phyloP scores from a whole-genome alignment of 2,797 vertebrate genomes.

The Protosalanx chinensis region DNA sequence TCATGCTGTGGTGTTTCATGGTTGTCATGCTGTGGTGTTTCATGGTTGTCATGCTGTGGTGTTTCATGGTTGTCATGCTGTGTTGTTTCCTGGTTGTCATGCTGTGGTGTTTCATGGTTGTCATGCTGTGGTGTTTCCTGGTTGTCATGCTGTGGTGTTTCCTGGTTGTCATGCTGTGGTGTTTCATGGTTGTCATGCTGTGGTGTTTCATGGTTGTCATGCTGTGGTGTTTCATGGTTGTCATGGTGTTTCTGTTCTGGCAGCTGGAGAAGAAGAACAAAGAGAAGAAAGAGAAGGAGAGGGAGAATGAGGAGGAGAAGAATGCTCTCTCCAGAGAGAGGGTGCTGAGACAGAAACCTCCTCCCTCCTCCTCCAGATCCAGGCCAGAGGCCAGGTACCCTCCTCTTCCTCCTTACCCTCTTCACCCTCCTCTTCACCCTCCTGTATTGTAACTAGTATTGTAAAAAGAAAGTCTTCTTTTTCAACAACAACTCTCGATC shows the following conservation, averaged over 20 bases:
- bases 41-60: not conserved
- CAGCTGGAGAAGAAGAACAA: conserved; percentile 87
- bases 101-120: not conserved
- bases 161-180: not conserved
- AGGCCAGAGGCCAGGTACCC: conserved; percentile 70
- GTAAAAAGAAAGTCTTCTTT: no score
- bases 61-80: not conserved
- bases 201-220: not conserved
- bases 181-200: not conserved
- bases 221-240: not conserved
- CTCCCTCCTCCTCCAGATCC: conserved; percentile 57
- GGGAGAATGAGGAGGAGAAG: conserved; percentile 93
- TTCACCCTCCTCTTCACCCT: not conserved
- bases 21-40: not conserved
- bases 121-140: not conserved
- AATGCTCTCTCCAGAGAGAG: conserved; percentile 82
- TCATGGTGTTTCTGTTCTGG: conserved; percentile 8
- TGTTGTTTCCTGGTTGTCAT: not conserved
- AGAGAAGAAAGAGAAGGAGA: conserved; percentile 95
- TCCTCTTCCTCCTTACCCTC: not conserved
- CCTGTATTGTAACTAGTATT: no score
- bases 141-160: not conserved
- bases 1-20: not conserved
- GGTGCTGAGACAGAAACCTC: conserved; percentile 73
- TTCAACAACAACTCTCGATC: no score